Evolutionary conservation across 2,113 vertebrate species (phyloP), one percentile per base, ranked within the genome.

Genomic region (Ochotona curzoniae): DNA sequence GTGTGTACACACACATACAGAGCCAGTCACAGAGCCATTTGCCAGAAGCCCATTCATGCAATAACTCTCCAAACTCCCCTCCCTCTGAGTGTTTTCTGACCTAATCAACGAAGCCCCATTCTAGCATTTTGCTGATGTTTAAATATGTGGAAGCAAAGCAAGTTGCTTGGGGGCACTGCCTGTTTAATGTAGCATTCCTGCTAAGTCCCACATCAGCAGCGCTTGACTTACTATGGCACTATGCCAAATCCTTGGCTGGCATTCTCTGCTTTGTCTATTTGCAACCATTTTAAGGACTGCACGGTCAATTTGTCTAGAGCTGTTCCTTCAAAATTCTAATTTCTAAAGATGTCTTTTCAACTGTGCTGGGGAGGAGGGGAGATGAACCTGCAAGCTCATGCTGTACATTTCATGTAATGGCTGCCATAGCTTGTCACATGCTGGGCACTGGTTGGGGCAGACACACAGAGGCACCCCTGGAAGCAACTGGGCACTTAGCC

Each of bases 51-150:
- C 54, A 75, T 60, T 76, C 28, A 73, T 64, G 69, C 88, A 91
- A 89, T 87, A 83, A 71, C 44, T 71, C 18, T 82, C 63, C 13
- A 89, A 92, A 74, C 63, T 79, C 63, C 80, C 0, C 67, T 93
- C 71, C 79, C 79, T 83, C n/a, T 82, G 85, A 83, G 66, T 90
- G 79, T 88, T 89, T 93, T 89, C 83, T 87, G 94, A 95, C 61
- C 61, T 64, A 73, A 91, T 89, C 83, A 93, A 51, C 87, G 92
- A 73, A 93, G 94, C 79, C 91, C 61, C 79, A 20, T 75, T 89
- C 64, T 79, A 73, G 79, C 83, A 71, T 87, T 94, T 95, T 66
- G 87, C 63, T 54, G 26, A 26, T 38, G 75, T 94, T 92, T 93
- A 54, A 94, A 67, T 83, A 49, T 87, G 82, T 79, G 35, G 64